Evolutionary conservation across 2,113 vertebrate species (phyloP), one percentile per base, ranked within the genome.

Genomic region (Heliornis fulica): DNA sequence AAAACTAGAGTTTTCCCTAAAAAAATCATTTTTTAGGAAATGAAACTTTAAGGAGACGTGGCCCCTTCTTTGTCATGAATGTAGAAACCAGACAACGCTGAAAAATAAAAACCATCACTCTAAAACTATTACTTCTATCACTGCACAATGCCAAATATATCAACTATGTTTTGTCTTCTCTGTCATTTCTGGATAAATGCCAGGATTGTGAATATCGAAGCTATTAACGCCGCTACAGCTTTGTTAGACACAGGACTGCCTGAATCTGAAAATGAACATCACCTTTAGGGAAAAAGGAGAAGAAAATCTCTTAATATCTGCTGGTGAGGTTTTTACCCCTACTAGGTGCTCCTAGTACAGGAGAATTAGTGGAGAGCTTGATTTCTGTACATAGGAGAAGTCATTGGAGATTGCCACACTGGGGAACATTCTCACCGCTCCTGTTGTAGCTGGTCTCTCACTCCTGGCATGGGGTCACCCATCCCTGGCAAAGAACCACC

Each of bases 101-200:
- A 69, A 83, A 89, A 94, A 80, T 45, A 56, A 75, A 60, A 70
- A 7, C 0, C 13, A 25, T 38, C 26, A 22, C 19, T 63, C 54
- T 53, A 68, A n/a, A 89, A 45, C 20, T 75, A 65, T 72, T 86
- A 41, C 45, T 75, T 93, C 53, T 66, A 84, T 81, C 40, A 60
- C 50, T 82, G 82, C 31, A 83, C 51, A 89, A 87, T 91, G 64
- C 38, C 83, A 95, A 89, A 76, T 74, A 48, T 43, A 90, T 95
- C 86, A 89, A 45, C 34, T 41, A 10, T 83, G 61, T 93, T 95
- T 95, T 92, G 78, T 89, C 69, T 96, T 83, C 69, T 60, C 50
- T 91, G 90, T 83, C 7, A 31, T 87, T 79, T 83, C 75, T 96
- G 78, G 77, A 77, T 69, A 88, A 91, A 87, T 75, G 64, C 91